A percentile compares a stretch with the other conserved stretches of the same genome.
These are phyloP conservation scores for Epistrophe grossulariae DNA, from an alignment of 2,888 invertebrate species.

Conservation along the genomic window DNA sequence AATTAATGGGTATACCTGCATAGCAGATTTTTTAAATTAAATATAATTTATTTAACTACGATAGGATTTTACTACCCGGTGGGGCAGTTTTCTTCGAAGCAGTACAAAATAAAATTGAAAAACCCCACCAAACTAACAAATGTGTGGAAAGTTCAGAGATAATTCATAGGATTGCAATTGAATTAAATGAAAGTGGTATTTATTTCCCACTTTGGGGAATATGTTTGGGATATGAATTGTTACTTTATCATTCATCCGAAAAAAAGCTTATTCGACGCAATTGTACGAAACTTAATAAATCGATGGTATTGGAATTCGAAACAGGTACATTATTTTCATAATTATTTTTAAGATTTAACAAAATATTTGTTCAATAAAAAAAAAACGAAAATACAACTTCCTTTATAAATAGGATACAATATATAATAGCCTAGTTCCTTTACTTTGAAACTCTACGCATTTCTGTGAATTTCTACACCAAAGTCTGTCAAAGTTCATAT, in stretches of 20 bases:
- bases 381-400: no score
- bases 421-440: no score
- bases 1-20: conserved; percentile 87
- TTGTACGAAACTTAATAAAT: conserved; percentile 86
- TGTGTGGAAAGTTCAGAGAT: conserved; percentile 87
- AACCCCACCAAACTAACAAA: conserved; percentile 83
- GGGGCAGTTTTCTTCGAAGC: conserved; percentile 89
- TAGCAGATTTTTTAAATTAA: background rate
- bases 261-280: conserved; percentile 85
- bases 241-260: conserved; percentile 87
- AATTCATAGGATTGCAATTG: conserved; percentile 88
- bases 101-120: conserved; percentile 80
- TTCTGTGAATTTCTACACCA: no score
- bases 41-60: no score
- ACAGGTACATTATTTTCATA: conserved; percentile 84
- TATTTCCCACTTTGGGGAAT: conserved; percentile 95
- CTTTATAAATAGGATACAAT: no score
- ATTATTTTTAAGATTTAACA: conserved; percentile 83
- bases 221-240: conserved; percentile 93
- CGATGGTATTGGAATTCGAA: conserved; percentile 88
- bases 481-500: no score
- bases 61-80: conserved; percentile 92
- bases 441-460: no score
- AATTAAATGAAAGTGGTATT: conserved; percentile 87
- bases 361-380: no score